Conservation (phyloP, 2,797 vertebrate species). For the Siniperca undulata region DNA sequence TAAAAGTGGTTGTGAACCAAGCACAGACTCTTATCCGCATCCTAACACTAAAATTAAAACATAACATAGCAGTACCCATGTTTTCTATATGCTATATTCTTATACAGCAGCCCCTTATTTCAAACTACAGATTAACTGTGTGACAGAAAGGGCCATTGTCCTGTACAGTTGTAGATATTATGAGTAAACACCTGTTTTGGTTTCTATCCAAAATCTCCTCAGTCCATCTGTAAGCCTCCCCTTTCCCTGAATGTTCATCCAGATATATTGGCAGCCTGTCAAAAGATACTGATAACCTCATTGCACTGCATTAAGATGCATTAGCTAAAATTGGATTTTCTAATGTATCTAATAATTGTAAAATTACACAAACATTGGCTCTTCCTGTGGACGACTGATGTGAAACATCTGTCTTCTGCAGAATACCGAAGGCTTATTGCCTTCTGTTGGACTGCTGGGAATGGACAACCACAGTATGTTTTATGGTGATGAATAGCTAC, state of each 20-base stretch:
- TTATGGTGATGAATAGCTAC: constrained; percentile 70
- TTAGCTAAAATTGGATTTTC: constrained; percentile 62
- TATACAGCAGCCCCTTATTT: constrained; percentile 53
- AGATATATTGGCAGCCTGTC: constrained; percentile 40
- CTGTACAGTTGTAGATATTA: constrained; percentile 70
- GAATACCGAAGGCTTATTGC: constrained; percentile 32
- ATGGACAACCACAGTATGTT: constrained; percentile 59
- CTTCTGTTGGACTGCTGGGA: constrained; percentile 62
- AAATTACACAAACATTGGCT: constrained; percentile 47
- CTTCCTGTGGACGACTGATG: constrained; percentile 66
- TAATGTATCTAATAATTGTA: constrained; percentile 43
- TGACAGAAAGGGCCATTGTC: constrained; percentile 55
- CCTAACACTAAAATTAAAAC: constrained; percentile 72
- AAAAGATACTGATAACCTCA: constrained; percentile 40
- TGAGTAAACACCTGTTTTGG: constrained; percentile 42
- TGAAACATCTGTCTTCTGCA: constrained; percentile 72
- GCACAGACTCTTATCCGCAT: constrained; percentile 76
- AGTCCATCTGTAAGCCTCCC: constrained; percentile 42
- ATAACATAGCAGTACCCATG: constrained; percentile 46
- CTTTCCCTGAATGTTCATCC: constrained; percentile 37
- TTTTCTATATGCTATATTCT: constrained; percentile 54
- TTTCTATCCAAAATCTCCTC: constrained; percentile 52
- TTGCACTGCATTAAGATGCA: constrained; percentile 57
- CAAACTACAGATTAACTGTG: constrained; percentile 49
- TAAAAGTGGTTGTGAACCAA: constrained; percentile 81